phyloP scores from a whole-genome alignment of 1,140 invertebrate species.

The Stratiolaelaps scimitus region DNA sequence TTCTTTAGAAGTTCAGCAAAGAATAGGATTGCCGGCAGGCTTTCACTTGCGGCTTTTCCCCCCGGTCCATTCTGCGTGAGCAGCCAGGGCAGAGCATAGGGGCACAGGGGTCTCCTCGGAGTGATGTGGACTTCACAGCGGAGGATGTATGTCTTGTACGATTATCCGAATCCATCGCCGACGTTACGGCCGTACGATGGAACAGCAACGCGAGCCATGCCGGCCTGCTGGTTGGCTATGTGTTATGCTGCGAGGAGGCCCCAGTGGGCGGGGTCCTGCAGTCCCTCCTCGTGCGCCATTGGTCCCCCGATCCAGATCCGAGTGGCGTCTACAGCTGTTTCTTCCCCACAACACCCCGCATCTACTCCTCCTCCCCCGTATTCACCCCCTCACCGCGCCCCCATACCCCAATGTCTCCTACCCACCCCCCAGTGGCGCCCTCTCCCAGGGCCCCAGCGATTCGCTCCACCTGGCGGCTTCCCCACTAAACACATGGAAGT shows the following conservation, averaged over 20 bases:
- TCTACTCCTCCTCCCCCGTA: no score
- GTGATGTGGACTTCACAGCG: not conserved
- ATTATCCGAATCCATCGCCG: not conserved
- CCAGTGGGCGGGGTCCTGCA: not conserved
- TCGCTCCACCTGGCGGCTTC: conserved; percentile 21
- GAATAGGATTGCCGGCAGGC: no score
- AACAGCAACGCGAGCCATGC: no score
- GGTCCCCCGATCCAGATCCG: not conserved
- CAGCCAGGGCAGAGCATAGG: not conserved
- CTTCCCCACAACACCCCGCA: no score
- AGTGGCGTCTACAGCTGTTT: no score
- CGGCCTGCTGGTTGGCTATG: no score
- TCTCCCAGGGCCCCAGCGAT: not conserved
- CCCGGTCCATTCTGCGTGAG: not conserved
- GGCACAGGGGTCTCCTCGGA: not conserved
- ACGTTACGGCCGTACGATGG: not conserved
- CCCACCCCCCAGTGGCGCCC: no score
- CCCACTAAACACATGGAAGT: not conserved
- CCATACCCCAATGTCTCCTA: no score
- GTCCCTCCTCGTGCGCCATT: conserved; percentile 23
- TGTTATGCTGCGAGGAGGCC: conserved; percentile 23
- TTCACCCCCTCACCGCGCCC: no score
- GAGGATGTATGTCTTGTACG: not conserved
- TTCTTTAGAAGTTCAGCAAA: no score
- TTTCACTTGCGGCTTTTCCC: no score